phyloP scores from a whole-genome alignment of 2,797 vertebrate genomes.

The Hypotaenidia okinawae region DNA sequence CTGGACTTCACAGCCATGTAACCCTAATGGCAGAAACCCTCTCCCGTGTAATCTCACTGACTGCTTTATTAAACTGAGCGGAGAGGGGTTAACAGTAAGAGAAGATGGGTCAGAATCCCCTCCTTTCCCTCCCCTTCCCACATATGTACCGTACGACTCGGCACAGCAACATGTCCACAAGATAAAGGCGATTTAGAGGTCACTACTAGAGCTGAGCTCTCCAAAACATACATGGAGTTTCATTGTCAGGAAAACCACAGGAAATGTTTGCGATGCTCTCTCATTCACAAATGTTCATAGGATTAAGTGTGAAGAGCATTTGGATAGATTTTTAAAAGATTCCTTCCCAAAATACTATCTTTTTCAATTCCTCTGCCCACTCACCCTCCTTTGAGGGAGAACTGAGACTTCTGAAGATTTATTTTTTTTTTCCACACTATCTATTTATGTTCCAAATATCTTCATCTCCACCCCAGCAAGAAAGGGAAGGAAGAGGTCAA shows the following conservation, averaged over 20 bases:
- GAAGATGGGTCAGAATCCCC: background rate
- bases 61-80: background rate
- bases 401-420: background rate
- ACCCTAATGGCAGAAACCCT: background rate
- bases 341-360: background rate
- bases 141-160: background rate
- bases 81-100: background rate
- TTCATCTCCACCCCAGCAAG: conserved; percentile 23
- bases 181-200: background rate
- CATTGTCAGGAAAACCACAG: background rate
- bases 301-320: background rate
- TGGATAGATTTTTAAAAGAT: background rate
- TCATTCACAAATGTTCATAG: background rate
- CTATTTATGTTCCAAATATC: conserved; percentile 6
- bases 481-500: conserved; percentile 35
- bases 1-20: rapidly evolving
- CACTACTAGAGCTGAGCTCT: background rate
- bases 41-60: background rate
- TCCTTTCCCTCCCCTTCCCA: background rate
- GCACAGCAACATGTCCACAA: background rate
- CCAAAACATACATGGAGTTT: background rate
- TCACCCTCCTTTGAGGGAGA: background rate
- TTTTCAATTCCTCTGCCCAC: background rate
- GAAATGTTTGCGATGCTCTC: background rate
- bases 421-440: background rate